Evolutionary conservation across 1,140 invertebrate species (phyloP).

Genomic region (Nylanderia fulva): DNA sequence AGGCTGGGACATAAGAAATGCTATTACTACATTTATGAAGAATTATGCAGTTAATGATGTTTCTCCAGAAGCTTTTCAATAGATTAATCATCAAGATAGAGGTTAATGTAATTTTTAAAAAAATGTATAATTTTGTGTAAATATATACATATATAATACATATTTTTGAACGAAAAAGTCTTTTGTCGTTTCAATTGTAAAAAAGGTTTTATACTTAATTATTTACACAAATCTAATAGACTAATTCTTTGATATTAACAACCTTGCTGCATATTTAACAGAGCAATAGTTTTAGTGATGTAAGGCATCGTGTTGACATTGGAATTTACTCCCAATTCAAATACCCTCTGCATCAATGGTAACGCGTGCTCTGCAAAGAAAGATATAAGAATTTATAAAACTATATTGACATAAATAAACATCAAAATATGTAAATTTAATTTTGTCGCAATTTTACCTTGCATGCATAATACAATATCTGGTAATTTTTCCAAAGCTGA

Average conservation of each 20-base stretch:
- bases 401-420: background rate
- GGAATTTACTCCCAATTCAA: conserved; percentile 92
- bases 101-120: background rate
- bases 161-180: background rate
- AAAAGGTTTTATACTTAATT: conserved; percentile 55
- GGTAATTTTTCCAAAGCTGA: conserved; percentile 93
- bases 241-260: conserved; percentile 85
- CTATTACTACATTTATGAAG: conserved; percentile 81
- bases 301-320: conserved; percentile 92
- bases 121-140: background rate
- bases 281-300: conserved; percentile 92
- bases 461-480: conserved; percentile 93
- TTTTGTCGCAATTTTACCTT: conserved; percentile 86
- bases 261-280: conserved; percentile 93
- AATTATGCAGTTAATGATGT: conserved; percentile 82
- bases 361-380: conserved; percentile 90
- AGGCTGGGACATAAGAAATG: conserved; percentile 81
- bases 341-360: conserved; percentile 92
- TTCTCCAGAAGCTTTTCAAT: conserved; percentile 79
- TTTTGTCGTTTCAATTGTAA: conserved; percentile 22
- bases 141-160: conserved; percentile 16
- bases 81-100: background rate
- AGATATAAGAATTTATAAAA: conserved; percentile 34
- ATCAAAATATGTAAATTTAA: conserved; percentile 18
- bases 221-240: conserved; percentile 68